Conservation (phyloP, 2,797 vertebrate genomes). For the Poecilia velifera region DNA sequence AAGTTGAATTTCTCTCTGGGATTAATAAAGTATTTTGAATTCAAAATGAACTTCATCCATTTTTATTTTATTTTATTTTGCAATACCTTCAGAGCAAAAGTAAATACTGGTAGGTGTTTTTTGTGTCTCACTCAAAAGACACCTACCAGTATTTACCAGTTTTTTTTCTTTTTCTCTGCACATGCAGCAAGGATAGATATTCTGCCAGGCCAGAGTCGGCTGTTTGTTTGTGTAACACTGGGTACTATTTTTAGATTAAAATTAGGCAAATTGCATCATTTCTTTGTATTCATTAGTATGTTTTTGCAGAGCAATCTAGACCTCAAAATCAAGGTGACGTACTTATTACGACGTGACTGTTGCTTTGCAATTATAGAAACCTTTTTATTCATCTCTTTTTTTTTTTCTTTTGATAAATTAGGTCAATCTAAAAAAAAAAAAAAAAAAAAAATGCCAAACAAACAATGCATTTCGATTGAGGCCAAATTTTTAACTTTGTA, state of each 20-base stretch:
- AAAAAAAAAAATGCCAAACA: constrained; percentile 11
- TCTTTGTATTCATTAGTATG: neutral
- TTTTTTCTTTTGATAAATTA: constrained; percentile 34
- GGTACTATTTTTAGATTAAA: neutral
- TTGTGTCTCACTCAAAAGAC: neutral
- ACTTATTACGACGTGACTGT: neutral
- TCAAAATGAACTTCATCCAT: neutral
- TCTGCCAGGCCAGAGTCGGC: neutral
- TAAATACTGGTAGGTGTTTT: neutral
- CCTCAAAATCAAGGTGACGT: neutral
- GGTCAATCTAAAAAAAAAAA: constrained; percentile 43
- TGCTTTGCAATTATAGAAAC: neutral
- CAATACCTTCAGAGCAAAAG: neutral
- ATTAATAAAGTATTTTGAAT: neutral
- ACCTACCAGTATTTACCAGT: no score
- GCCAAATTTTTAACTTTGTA: constrained; percentile 59
- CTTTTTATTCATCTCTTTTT: neutral
- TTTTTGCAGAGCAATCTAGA: neutral
- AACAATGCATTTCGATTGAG: constrained; percentile 45
- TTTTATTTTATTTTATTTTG: neutral
- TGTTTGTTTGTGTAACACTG: neutral
- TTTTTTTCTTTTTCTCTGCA: neutral
- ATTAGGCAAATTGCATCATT: neutral
- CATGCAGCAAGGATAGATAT: neutral
- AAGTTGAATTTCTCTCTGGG: neutral